Evolutionary conservation across 2,113 vertebrate genomes (phyloP), one percentile per base, ranked within the genome.

Genomic region (Hassar affinis): DNA sequence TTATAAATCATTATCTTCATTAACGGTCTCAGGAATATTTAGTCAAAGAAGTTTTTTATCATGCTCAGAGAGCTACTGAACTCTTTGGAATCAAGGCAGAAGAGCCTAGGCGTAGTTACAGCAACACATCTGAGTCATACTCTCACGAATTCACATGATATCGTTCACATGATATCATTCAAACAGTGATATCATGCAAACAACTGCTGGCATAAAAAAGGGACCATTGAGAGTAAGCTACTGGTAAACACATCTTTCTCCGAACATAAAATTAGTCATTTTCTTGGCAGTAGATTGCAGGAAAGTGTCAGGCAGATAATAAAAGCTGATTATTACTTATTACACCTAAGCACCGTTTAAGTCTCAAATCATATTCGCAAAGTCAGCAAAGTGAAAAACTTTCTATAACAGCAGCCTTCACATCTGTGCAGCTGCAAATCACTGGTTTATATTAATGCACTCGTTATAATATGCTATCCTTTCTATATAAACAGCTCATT

Each of bases 41-140:
- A 88, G 88, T 12, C 68, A 74, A 84, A 87, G 79, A 86, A 84
- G 57, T 11, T 56, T 75, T 83, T 83, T 52, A 45, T 84, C 38
- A 3, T 78, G 66, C 56, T 81, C 74, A 42, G 89, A 87, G 85
- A 88, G 91, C 92, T 94, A 94, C 93, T 89, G 69, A 84, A 72
- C 52, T 30, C 90, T 89, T 88, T 84, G 90, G 88, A 91, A 91
- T 92, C 89, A 87, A 93, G 89, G 85, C 89, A 83, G 85, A 54
- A n/a, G 87, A 82, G 87, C 88, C 17, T 27, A 75, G 49, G 27
- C 47, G 33, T 47, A 33, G 27, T 38, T 77, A 84, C 93, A 93
- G 93, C 92, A 92, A 93, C 52, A 89, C 81, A 88, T 89, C 91
- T 92, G 93, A 90, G 89, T 92, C 86, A 86, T 83, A 89, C 91